Percentiles rank a stretch among this genome's conserved stretches.
These are phyloP conservation scores for Hydrolagus colliei DNA, from an alignment of 2,797 vertebrate genomes.

Conservation along the genomic window DNA sequence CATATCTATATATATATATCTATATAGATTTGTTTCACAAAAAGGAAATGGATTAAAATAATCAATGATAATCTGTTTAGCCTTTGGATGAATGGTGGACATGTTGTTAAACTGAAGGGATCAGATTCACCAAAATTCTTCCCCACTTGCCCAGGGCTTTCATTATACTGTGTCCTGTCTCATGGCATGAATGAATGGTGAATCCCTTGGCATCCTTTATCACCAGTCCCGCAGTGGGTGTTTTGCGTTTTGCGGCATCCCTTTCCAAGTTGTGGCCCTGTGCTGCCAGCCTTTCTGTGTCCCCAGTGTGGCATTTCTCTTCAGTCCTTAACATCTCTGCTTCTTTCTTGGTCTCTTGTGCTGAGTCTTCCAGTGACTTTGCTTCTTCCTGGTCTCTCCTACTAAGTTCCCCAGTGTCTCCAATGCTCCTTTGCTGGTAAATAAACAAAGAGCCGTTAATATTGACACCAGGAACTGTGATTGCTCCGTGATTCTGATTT, in stretches of 20 bases:
- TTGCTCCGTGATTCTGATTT: not conserved
- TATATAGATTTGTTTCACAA: too few species aligned
- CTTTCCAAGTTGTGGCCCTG: slow-evolving; percentile 15
- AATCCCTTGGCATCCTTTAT: not conserved
- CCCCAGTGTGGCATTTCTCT: not conserved
- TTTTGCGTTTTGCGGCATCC: not conserved
- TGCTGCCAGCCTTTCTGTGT: not conserved
- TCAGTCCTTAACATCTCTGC: not conserved
- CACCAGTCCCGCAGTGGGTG: slow-evolving; percentile 28
- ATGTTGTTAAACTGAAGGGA: not conserved
- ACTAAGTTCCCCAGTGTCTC: not conserved
- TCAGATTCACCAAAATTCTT: not conserved
- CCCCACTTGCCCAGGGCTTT: not conserved
- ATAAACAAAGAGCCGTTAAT: not conserved
- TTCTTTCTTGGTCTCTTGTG: slow-evolving; percentile 7
- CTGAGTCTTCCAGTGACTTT: slow-evolving; percentile 23
- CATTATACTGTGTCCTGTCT: not conserved
- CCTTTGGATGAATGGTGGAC: not conserved
- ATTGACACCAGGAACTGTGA: not conserved
- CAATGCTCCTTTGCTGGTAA: not conserved
- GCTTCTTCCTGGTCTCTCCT: not conserved
- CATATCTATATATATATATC: too few species aligned
- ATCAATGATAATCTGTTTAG: not conserved
- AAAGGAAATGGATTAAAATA: not conserved
- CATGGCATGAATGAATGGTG: not conserved